Percentiles rank a stretch among this genome's conserved stretches.
These are phyloP conservation scores for Stenopsyche tienmushanensis DNA, from an alignment of 1,140 invertebrate genomes.

Conservation along the genomic window DNA sequence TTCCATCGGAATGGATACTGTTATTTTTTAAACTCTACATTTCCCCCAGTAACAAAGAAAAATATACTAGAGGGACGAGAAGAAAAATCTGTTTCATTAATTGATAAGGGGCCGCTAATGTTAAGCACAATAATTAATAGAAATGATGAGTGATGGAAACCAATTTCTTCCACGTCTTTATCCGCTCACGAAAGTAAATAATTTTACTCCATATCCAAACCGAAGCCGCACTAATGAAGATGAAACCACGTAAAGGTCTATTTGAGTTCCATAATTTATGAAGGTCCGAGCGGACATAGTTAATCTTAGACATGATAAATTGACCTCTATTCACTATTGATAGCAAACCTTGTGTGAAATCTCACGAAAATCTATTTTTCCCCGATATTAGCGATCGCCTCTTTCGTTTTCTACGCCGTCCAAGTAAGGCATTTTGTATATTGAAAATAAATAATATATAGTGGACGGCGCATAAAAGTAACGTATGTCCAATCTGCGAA, in stretches of 20 bases:
- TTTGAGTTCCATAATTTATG: conserved; percentile 4
- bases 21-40: no score
- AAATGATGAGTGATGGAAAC: neutral
- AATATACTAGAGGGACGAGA: no score
- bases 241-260: neutral
- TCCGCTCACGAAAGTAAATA: neutral
- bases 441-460: no score
- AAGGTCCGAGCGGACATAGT: conserved; percentile 6
- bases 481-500: no score
- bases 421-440: neutral
- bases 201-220: neutral
- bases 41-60: conserved; percentile 2
- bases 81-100: no score
- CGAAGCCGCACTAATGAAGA: neutral
- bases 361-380: conserved; percentile 1
- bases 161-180: neutral
- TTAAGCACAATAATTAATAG: conserved; percentile 1
- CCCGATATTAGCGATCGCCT: neutral
- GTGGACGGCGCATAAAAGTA: no score
- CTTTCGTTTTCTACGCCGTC: neutral
- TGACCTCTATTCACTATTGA: conserved; percentile 7
- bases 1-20: no score
- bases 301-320: conserved; percentile 12
- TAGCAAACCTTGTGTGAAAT: neutral
- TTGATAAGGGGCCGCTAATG: no score